Evolutionary conservation across 2,888 invertebrate genomes (phyloP).

Genomic region (Heliconius ismenius): DNA sequence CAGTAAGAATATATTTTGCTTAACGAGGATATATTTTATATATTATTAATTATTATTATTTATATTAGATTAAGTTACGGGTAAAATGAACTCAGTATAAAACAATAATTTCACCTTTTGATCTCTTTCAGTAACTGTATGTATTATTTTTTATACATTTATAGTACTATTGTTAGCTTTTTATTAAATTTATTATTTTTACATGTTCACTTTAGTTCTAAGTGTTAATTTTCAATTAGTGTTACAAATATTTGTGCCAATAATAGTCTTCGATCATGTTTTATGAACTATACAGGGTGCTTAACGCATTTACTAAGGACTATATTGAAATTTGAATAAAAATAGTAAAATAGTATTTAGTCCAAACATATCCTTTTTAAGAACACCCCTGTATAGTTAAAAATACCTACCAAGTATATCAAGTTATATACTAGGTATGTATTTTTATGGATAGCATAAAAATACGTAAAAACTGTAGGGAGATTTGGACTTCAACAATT

Average conservation of each 20-base stretch:
- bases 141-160: constrained; percentile 7
- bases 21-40: constrained; percentile 6
- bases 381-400: constrained; percentile 6
- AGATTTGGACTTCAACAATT: constrained; percentile 28
- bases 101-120: background rate
- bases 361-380: no score
- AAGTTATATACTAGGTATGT: background rate
- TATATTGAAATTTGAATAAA: background rate
- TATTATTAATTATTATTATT: background rate
- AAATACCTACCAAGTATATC: background rate
- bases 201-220: constrained; percentile 15
- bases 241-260: constrained; percentile 18
- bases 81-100: constrained; percentile 13
- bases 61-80: constrained; percentile 16
- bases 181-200: constrained; percentile 5
- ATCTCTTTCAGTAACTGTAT: constrained; percentile 8
- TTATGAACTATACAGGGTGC: background rate
- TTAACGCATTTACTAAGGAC: background rate
- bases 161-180: constrained; percentile 14
- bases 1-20: constrained; percentile 30
- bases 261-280: constrained; percentile 12
- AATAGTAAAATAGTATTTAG: background rate
- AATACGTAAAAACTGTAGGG: constrained; percentile 16
- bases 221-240: constrained; percentile 19
- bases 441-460: constrained; percentile 1